Evolutionary conservation across 2,797 vertebrate species (phyloP), one percentile per base, ranked within the genome.

Genomic region (Mormyrops boulengeri): DNA sequence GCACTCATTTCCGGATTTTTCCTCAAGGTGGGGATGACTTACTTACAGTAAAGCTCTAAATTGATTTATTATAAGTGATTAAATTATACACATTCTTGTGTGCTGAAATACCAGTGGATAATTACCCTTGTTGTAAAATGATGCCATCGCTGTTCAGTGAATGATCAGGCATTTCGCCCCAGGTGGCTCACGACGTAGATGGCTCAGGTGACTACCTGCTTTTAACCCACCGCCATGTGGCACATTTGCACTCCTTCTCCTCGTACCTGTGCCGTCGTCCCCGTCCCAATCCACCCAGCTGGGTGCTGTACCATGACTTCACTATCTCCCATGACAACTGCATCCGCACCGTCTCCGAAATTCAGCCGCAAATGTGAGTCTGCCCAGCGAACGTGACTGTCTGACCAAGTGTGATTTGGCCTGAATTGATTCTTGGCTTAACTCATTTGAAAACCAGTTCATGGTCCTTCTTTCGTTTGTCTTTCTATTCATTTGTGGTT

Each of bases 1-100:
- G 97, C 98, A 0, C 97, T 99, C 92, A 94, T 99, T 93, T 98
- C 98, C 0, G 98, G 98, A 19, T 98, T 97, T 94, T 99, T 99
- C 93, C 97, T 99, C 89, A 97, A 98, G 96, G 97, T 98, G 89
- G 88, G 84, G 6, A 66, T 11, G 41, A 82, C 19, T 53, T 86
- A 50, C 26, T 5, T 87, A 53, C 26, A 30, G 22, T 53, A 26
- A 52, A 30, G 50, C 52, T 53, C 9, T 30, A 55, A 55, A 34
- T 52, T 30, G 49, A 34, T 34, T 34, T 17, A 34, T 86, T 55
- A 11, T 44, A 11, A 47, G 50, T 85, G 44, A 53, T 53, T 12
- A 26, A 19, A 53, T 86, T 4, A 17, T 52, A 7, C 52, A 52
- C 14, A 55, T 52, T 52, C 14, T 26, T 38, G 47, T 9, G 12